Evolutionary conservation across 1,140 invertebrate species (phyloP), one percentile per base, ranked within the genome.

Genomic region (Holotrichia oblita): DNA sequence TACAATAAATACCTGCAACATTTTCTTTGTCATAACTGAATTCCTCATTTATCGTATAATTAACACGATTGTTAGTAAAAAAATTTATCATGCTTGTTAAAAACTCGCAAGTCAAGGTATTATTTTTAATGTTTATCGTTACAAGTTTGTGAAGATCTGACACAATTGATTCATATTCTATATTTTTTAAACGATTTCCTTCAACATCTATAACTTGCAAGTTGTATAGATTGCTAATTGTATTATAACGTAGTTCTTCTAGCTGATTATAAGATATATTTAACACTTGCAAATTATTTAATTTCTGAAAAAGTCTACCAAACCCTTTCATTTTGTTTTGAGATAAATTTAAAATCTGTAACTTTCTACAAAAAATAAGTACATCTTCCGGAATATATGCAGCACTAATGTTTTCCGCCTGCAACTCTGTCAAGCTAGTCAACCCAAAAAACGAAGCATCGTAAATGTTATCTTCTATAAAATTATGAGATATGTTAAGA

Each of bases 1-100:
- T 80, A 64, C 85, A 86, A 73, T 83, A 82, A 76, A 86, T 86
- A 8, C 85, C 85, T 17, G 80, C 84, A 17, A 86, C 82, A 80
- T 86, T 86, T 73, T 85, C 82, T 59, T 82, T 81, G 40, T 83
- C 79, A 69, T 82, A 80, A n/a, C 83, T 61, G 3, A 83, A 78
- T 73, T 82, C 75, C 73, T 86, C 83, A 75, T 83, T 83, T 7
- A 81, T 78, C 0, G 82, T 85, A 48, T 81, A 86, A 40, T 77
- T 81, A 6, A 85, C 82, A 27, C 77, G n/a, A 40, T 83, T 84
- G 17, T 78, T 80, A 22, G 80, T 80, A 24, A 85, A 82, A 79
- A 81, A 86, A 10, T 44, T 42, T 34, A 85, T 81, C 73, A 85
- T 83, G 78, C 83, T 81, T 7, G 76, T 55, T 12, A 86, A 73